Evolutionary conservation across 2,113 vertebrate species (phyloP).

Genomic region (Gymnogyps californianus): DNA sequence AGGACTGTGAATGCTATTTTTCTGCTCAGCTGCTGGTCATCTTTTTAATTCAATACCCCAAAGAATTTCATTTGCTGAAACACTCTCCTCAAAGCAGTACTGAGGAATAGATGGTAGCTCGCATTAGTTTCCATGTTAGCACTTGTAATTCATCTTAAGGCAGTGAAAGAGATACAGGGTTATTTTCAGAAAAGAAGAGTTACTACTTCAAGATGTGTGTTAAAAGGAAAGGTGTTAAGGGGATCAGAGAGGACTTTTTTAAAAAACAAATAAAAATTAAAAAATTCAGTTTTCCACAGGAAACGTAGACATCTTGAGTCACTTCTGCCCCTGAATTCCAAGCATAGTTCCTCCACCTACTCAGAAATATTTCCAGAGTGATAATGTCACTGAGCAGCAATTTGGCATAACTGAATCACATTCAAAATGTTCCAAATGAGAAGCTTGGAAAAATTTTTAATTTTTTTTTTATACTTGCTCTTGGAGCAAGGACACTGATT

Average conservation of each 20-base stretch:
- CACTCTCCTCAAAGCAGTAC: neutral
- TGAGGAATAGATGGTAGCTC: neutral
- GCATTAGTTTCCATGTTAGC: neutral
- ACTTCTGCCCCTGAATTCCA: conserved; percentile 34
- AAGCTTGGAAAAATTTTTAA: neutral
- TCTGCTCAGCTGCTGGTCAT: neutral
- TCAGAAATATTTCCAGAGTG: conserved; percentile 47
- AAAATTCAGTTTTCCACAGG: neutral
- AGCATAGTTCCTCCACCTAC: conserved; percentile 41
- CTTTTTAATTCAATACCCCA: neutral
- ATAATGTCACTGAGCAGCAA: neutral
- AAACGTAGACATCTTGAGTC: conserved; percentile 10
- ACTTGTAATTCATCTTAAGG: neutral
- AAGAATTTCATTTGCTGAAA: neutral
- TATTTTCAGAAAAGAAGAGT: neutral
- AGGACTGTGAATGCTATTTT: neutral
- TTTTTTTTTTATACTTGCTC: neutral
- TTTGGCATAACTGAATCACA: neutral
- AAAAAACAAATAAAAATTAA: no score
- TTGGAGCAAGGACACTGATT: neutral
- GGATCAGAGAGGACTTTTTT: neutral
- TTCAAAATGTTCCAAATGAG: neutral
- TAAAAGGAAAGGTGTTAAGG: neutral
- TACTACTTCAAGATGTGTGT: neutral
- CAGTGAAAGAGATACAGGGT: neutral